These are phyloP conservation scores for Patella pellucida DNA, from an alignment of 2,888 invertebrate species.

Conservation along the genomic window DNA sequence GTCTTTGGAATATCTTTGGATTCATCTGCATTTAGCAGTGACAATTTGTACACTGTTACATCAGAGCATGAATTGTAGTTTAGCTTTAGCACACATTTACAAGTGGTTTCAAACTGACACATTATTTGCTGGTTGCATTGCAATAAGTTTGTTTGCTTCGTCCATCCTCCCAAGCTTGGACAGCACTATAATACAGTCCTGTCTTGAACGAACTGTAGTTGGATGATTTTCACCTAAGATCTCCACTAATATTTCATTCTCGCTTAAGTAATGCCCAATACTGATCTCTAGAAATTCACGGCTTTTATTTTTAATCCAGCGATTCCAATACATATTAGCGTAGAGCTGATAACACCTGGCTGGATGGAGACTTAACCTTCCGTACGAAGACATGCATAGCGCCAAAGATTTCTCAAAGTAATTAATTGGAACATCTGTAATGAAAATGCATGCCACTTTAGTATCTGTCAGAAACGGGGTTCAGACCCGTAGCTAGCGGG, in stretches of 20 bases:
- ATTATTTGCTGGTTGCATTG: conserved; percentile 31
- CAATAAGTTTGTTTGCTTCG: conserved; percentile 36
- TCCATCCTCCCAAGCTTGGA: conserved; percentile 35
- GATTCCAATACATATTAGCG: conserved; percentile 51
- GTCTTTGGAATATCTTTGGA: no score
- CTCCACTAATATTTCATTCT: conserved; percentile 42
- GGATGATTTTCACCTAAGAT: conserved; percentile 44
- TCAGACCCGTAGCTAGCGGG: no score
- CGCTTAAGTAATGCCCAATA: conserved; percentile 37
- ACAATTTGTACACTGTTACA: no score
- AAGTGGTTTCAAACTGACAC: not conserved
- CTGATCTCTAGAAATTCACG: conserved; percentile 32
- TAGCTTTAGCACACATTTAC: not conserved
- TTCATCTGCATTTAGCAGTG: no score
- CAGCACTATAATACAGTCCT: conserved; percentile 49
- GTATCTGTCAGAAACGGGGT: no score
- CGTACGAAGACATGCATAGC: conserved; percentile 43
- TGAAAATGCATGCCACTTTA: not conserved
- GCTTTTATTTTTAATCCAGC: conserved; percentile 18
- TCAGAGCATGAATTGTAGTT: no score
- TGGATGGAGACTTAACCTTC: conserved; percentile 41
- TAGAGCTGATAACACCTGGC: conserved; percentile 47
- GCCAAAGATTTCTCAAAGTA: conserved; percentile 41
- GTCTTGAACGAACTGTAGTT: conserved; percentile 44
- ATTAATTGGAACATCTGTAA: conserved; percentile 41